Base-by-base conservation (phyloP, 2,888 invertebrate genomes). In the Portevinia maculata region DNA sequence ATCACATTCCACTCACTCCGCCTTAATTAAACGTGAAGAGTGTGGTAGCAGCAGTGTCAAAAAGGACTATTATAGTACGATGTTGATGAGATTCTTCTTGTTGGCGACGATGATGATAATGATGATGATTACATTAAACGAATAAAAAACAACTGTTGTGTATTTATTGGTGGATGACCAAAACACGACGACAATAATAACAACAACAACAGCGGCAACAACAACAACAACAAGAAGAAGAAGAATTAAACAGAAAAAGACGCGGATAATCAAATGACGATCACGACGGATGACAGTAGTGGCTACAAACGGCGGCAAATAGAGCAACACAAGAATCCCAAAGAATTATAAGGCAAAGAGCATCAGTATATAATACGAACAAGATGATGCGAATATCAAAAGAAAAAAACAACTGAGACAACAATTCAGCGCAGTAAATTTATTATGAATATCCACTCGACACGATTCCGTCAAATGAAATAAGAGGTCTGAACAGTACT, bases 381-480 rank as follows among this genome's bases (percentile, higher is more conserved):
- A 67, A 71, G 78, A 83, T 78, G 46, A 71, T 60, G 67, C 81
- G 50, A 71, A 59, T 52, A 69, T 37, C 37, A 57, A 48, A 53
- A 59, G 62, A 81, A 76, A 53, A 70, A 41, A 57, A 65, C 32
- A 78, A 67, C 83, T 83, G 78, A 71, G 71, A 83, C 71, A 83
- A 83, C 83, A 83, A 81, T 75, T 88, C 88, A 89, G 89, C 88
- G 88, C 88, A 88, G 89, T 89, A 88, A 89, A 90, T 90, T 90
- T 89, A 89, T 89, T 89, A 89, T 89, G 89, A 89, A 91, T 90
- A 90, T 90, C 91, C 91, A 91, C 91, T 91, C 91, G 91, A 91
- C 91, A 91, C 90, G 90, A 90, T 89, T 90, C 91, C 91, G 90
- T 90, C 90, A 91, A 91, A 90, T 91, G 90, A 90, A 91, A 91